phyloP scores from a whole-genome alignment of 2,888 invertebrate genomes.

The Theretra japonica region DNA sequence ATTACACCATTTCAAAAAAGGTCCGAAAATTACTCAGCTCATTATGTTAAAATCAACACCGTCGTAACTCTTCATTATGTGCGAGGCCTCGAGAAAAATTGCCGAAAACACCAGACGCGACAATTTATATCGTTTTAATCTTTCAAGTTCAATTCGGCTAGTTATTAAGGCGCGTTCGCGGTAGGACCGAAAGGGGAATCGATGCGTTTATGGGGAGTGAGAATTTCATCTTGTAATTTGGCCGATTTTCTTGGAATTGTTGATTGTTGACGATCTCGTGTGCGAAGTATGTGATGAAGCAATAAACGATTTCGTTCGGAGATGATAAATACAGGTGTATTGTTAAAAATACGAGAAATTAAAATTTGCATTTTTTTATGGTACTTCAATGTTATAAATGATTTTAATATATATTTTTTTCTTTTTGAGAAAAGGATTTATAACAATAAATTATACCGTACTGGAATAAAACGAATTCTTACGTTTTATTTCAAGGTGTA shows the following conservation, averaged over 20 bases:
- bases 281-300: conserved; percentile 9
- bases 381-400: no score
- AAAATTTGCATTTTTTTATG: no score
- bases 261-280: conserved; percentile 33
- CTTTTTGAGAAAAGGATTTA: no score
- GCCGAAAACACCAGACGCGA: conserved; percentile 52
- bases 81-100: conserved; percentile 53
- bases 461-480: no score
- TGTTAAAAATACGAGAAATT: not conserved
- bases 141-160: conserved; percentile 41
- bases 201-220: conserved; percentile 45
- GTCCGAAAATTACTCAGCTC: conserved; percentile 61
- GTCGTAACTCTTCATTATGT: conserved; percentile 69
- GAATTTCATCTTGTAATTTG: conserved; percentile 43
- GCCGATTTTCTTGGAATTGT: conserved; percentile 42
- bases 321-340: not conserved
- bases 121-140: conserved; percentile 60
- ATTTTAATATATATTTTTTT: no score
- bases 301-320: not conserved
- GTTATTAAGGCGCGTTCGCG: conserved; percentile 29
- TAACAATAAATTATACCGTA: no score
- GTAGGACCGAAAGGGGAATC: conserved; percentile 33
- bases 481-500: no score
- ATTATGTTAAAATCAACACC: conserved; percentile 76
- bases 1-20: conserved; percentile 47